These are phyloP conservation scores for Meloe dianella DNA, from an alignment of 2,888 invertebrate species.

Conservation along the genomic window DNA sequence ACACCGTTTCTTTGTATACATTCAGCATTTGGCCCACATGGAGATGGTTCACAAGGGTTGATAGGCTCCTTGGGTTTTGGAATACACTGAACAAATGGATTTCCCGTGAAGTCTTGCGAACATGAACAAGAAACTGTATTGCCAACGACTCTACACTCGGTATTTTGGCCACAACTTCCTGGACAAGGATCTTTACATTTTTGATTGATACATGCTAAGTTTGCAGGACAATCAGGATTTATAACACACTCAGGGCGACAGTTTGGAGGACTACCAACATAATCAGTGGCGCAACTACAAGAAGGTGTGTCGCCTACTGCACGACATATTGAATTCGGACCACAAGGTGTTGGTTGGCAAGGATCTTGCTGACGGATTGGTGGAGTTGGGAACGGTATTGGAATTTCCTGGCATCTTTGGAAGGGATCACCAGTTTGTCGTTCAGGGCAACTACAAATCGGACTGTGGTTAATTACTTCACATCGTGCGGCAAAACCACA, in stretches of 20 bases:
- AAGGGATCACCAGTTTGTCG: constrained; percentile 80
- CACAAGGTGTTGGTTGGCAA: constrained; percentile 81
- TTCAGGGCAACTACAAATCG: constrained; percentile 63
- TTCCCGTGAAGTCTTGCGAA: constrained; percentile 75
- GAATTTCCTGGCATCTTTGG: constrained; percentile 71
- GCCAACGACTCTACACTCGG: constrained; percentile 79
- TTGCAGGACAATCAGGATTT: constrained; percentile 79
- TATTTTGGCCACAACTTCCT: constrained; percentile 79
- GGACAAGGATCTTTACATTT: constrained; percentile 84
- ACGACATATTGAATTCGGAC: constrained; percentile 78
- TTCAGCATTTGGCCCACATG: constrained; percentile 85
- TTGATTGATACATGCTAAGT: constrained; percentile 79
- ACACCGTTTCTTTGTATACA: constrained; percentile 79
- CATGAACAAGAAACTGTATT: constrained; percentile 85
- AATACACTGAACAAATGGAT: constrained; percentile 82
- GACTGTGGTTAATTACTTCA: constrained; percentile 63
- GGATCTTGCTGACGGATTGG: constrained; percentile 62
- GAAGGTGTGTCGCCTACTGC: constrained; percentile 70
- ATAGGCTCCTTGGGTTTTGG: constrained; percentile 64
- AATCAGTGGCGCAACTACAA: constrained; percentile 78
- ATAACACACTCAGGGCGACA: constrained; percentile 84
- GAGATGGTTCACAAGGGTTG: constrained; percentile 84
- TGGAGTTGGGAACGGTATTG: constrained; percentile 56
- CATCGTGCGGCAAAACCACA: constrained; percentile 64
- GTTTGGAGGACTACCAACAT: constrained; percentile 80